A percentile compares a stretch with the other conserved stretches of the same genome.
These are phyloP conservation scores for Dioctria rufipes DNA, from an alignment of 2,888 invertebrate species.

Conservation along the genomic window DNA sequence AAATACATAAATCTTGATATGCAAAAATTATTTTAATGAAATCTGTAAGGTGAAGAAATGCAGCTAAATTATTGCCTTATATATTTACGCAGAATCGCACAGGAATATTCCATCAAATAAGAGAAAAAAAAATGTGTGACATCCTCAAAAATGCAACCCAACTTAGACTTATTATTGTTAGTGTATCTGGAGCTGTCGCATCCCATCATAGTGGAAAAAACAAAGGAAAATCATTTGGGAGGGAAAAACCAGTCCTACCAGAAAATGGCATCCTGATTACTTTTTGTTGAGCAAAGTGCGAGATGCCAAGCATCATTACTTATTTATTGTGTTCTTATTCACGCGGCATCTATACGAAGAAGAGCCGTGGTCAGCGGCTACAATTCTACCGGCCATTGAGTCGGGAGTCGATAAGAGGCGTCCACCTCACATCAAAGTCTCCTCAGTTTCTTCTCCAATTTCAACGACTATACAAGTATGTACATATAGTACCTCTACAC, in stretches of 20 bases:
- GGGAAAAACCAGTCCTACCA: slow-evolving; percentile 57
- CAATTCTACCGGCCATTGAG: slow-evolving; percentile 45
- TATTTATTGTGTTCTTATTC: slow-evolving; percentile 53
- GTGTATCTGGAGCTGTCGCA: slow-evolving; percentile 23
- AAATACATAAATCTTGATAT: slow-evolving; percentile 1
- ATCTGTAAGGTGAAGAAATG: slow-evolving; percentile 17
- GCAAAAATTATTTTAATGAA: slow-evolving; percentile 35
- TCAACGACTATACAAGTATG: too few species aligned
- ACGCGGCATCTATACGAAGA: slow-evolving; percentile 28
- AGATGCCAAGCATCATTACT: slow-evolving; percentile 59
- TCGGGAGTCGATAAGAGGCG: slow-evolving; percentile 40
- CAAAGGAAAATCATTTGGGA: slow-evolving; percentile 31
- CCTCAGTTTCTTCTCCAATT: background rate
- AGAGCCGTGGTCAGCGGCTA: slow-evolving; percentile 6
- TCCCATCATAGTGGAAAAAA: slow-evolving; percentile 14
- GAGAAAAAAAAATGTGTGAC: slow-evolving; percentile 54
- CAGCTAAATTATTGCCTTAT: slow-evolving; percentile 42
- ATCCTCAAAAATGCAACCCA: slow-evolving; percentile 56
- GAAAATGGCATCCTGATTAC: slow-evolving; percentile 59
- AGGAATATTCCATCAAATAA: slow-evolving; percentile 5
- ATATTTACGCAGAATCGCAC: background rate
- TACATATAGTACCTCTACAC: background rate
- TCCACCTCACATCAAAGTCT: slow-evolving; percentile 7
- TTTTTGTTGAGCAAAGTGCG: slow-evolving; percentile 58
- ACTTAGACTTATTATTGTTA: slow-evolving; percentile 12